These are phyloP conservation scores for Stigmatopora nigra DNA, from an alignment of 2,113 vertebrate genomes.

Conservation along the genomic window DNA sequence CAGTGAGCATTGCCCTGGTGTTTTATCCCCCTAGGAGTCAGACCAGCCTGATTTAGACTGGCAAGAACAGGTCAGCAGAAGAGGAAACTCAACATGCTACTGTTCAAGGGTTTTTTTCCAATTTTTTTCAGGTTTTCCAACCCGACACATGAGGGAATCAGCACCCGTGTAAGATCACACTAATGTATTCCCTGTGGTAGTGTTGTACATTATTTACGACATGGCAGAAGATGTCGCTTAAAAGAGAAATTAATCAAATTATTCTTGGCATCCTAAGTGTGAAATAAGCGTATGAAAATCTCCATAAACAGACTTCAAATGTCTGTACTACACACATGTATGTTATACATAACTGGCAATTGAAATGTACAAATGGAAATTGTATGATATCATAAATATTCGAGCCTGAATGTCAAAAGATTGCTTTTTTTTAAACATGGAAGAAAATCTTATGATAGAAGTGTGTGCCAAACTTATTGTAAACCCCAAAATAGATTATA, in stretches of 20 bases:
- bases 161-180: constrained; percentile 7
- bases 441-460: constrained; percentile 32
- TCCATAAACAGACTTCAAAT: neutral
- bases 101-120: constrained; percentile 29
- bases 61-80: constrained; percentile 57
- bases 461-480: constrained; percentile 33
- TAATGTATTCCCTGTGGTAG: constrained; percentile 9
- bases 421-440: constrained; percentile 13
- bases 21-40: constrained; percentile 13
- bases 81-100: constrained; percentile 57
- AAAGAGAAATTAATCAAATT: neutral
- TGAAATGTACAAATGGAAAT: constrained; percentile 1
- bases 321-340: neutral
- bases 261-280: constrained; percentile 19
- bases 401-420: neutral
- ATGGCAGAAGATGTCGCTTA: neutral
- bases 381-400: neutral
- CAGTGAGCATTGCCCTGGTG: constrained; percentile 57
- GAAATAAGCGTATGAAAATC: constrained; percentile 12
- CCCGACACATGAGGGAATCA: constrained; percentile 31
- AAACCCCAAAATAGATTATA: constrained; percentile 30
- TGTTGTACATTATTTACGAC: neutral
- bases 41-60: constrained; percentile 37
- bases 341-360: neutral
- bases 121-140: constrained; percentile 14